Percentiles rank a stretch among this genome's conserved stretches.
Evolutionary conservation across 1,140 invertebrate genomes (phyloP).

Genomic region (Dreissena polymorpha): DNA sequence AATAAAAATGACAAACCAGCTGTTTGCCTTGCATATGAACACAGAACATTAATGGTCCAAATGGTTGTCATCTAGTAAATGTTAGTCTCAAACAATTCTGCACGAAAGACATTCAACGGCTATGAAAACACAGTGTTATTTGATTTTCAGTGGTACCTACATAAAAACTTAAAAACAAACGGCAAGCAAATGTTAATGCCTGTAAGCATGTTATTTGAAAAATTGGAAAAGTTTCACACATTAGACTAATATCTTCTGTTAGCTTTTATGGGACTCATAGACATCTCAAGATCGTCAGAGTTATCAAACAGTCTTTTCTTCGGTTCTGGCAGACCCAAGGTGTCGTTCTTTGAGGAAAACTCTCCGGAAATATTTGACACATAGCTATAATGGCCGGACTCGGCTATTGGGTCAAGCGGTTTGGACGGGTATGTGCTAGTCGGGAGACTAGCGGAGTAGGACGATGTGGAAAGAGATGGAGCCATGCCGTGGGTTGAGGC

Average conservation of each 20-base stretch:
- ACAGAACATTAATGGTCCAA: too few species aligned
- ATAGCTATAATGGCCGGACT: conserved; percentile 67
- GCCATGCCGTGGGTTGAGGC: conserved; percentile 41
- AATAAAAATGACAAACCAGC: too few species aligned
- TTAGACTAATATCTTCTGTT: conserved; percentile 55
- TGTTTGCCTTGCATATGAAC: too few species aligned
- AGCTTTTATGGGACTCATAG: conserved; percentile 69
- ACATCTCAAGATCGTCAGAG: conserved; percentile 66
- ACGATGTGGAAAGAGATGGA: conserved; percentile 47
- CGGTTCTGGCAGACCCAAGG: conserved; percentile 67
- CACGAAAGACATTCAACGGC: too few species aligned
- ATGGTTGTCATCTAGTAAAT: too few species aligned
- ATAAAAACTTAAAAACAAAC: too few species aligned
- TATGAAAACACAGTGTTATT: too few species aligned
- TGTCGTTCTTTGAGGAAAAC: conserved; percentile 58
- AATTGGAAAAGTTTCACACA: too few species aligned
- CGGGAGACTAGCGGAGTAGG: conserved; percentile 41
- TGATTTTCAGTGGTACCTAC: too few species aligned
- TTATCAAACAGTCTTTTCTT: conserved; percentile 73
- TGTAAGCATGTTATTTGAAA: too few species aligned
- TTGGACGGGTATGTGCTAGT: conserved; percentile 34
- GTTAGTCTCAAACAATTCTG: too few species aligned
- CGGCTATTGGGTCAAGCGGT: conserved; percentile 53
- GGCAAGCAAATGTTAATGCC: too few species aligned
- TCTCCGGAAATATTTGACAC: conserved; percentile 65